Base-by-base conservation (phyloP, 1,140 invertebrate genomes). In the Trichoplusia ni region DNA sequence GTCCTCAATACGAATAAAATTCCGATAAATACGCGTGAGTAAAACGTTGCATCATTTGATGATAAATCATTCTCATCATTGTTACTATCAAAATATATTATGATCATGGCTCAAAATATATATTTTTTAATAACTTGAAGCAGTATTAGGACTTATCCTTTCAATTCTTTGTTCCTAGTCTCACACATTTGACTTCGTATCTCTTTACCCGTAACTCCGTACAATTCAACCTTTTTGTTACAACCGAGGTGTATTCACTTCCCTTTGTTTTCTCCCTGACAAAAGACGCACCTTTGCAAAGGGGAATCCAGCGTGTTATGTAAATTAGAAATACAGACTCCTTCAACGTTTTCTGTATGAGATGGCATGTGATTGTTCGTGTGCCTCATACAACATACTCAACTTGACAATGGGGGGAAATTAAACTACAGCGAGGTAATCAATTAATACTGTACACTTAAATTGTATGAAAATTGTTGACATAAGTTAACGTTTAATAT, bases 231-330 rank as follows among this genome's bases (percentile, higher is more conserved):
- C 67, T 84, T 82, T 79, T 77, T 73, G 69, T 78, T 64, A 64
- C 64, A 37, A 64, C 67, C 63, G 51, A 46, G 58, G 60, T 56
- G 64, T 77, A 67, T 63, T 72, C 70, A 53, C 21, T 66, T 64
- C 53, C 68, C 76, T 82, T 84, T 86, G 81, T 82, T 84, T 84
- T 75, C 67, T 66, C 77, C 79, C 67, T 75, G 70, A 84, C 77
- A 82, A 81, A 79, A 81, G 80, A 82, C 79, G 75, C 75, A 83
- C 75, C 81, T 82, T 79, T 81, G 67, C n/a, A 73, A 81, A 80
- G 77, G 73, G 77, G 77, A 84, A 85, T 82, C 73, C 74, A 79
- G 69, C 61, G 74, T 83, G 74, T 82, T 84, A 86, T 86, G 81
- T 79, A 86, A 86, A 86, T 86, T 81, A 82, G 77, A 77, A 82